phyloP scores from a whole-genome alignment of 2,888 invertebrate genomes.

The Leptothorax acervorum region DNA sequence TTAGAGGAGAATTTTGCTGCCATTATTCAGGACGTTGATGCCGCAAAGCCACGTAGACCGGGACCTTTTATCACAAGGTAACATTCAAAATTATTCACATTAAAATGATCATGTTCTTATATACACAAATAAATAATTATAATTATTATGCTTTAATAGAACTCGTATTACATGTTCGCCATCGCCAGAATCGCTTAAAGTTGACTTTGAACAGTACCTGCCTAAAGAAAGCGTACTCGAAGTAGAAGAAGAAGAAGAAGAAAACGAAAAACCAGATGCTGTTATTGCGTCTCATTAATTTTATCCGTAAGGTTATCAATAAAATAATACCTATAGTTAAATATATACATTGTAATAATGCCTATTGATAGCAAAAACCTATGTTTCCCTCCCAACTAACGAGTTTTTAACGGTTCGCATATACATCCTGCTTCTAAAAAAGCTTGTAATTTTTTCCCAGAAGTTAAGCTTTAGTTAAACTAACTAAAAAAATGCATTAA shows the following conservation, averaged over 20 bases:
- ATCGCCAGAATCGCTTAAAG: slow-evolving; percentile 89
- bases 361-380: slow-evolving; percentile 5
- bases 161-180: slow-evolving; percentile 89
- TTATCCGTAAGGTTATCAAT: slow-evolving; percentile 48
- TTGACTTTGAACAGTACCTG: slow-evolving; percentile 86
- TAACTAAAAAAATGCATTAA: not conserved
- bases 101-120: not conserved
- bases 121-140: not conserved
- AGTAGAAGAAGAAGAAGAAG: slow-evolving; percentile 78
- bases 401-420: not conserved
- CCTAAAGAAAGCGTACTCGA: slow-evolving; percentile 65
- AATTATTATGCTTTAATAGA: slow-evolving; percentile 82
- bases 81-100: slow-evolving; percentile 13
- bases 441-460: not conserved
- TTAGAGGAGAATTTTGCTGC: slow-evolving; percentile 91
- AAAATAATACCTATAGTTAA: slow-evolving; percentile 39
- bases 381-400: not conserved
- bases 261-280: slow-evolving; percentile 47
- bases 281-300: slow-evolving; percentile 59
- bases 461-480: not conserved
- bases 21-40: slow-evolving; percentile 89
- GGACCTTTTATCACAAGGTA: slow-evolving; percentile 91
- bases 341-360: slow-evolving; percentile 1
- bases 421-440: not conserved
- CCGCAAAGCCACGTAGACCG: slow-evolving; percentile 89